Percentiles rank a stretch among this genome's conserved stretches.
phyloP scores from a whole-genome alignment of 2,888 invertebrate species.

The Coelinius sp. region DNA sequence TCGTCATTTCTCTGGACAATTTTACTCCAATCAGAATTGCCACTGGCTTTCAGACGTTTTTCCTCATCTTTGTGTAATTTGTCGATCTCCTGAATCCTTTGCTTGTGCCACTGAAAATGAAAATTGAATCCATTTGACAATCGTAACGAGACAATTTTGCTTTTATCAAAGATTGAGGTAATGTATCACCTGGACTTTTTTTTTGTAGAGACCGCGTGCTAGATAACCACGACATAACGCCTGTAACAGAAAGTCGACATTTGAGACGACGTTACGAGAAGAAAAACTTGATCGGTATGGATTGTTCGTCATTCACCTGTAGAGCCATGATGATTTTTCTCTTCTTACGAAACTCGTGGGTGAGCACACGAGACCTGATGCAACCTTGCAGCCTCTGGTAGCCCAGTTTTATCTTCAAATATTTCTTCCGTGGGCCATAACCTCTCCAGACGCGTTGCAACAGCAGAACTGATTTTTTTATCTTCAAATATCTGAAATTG shows the following conservation, averaged over 20 bases:
- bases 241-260: constrained; percentile 51
- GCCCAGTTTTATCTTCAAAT: constrained; percentile 80
- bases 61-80: constrained; percentile 76
- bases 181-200: constrained; percentile 72
- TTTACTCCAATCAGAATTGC: constrained; percentile 77
- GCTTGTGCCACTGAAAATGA: constrained; percentile 52
- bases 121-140: background rate
- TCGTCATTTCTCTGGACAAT: constrained; percentile 81
- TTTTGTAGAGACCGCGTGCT: constrained; percentile 73
- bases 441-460: constrained; percentile 90
- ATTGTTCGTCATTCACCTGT: constrained; percentile 71
- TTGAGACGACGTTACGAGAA: background rate
- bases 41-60: constrained; percentile 74
- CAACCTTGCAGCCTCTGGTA: constrained; percentile 89
- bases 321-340: constrained; percentile 80
- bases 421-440: constrained; percentile 80
- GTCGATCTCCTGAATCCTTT: constrained; percentile 71
- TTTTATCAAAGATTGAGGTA: constrained; percentile 2
- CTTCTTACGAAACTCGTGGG: constrained; percentile 80
- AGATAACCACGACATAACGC: constrained; percentile 84
- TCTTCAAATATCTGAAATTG: constrained; percentile 74
- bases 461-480: constrained; percentile 81
- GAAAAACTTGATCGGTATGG: background rate
- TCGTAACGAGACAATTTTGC: constrained; percentile 2
- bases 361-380: constrained; percentile 82